Percentiles rank a stretch among this genome's conserved stretches.
Evolutionary conservation across 1,140 invertebrate species (phyloP).

Genomic region (Lutraria rhynchaena): DNA sequence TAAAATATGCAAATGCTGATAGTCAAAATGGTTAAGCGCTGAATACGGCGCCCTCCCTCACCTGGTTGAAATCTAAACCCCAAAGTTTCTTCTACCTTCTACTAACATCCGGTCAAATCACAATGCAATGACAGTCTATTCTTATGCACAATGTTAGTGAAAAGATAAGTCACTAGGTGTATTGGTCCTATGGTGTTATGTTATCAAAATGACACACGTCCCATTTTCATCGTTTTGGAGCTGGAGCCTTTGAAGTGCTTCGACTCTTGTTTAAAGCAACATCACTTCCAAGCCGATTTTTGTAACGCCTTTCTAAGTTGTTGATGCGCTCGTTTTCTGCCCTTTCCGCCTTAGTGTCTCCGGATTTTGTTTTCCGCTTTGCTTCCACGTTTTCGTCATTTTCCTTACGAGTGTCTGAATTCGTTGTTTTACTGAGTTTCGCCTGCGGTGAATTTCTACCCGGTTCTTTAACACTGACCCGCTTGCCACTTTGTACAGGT

Average conservation of each 20-base stretch:
- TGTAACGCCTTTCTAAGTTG: conserved; percentile 35
- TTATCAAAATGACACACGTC: too few species aligned
- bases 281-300: conserved; percentile 10
- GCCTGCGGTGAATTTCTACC: conserved; percentile 32
- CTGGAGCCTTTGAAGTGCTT: background rate
- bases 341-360: conserved; percentile 23
- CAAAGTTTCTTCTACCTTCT: too few species aligned
- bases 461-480: conserved; percentile 38
- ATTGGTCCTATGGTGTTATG: too few species aligned
- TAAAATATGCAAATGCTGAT: too few species aligned
- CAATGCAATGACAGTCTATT: too few species aligned
- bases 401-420: conserved; percentile 5
- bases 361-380: conserved; percentile 7
- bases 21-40: too few species aligned
- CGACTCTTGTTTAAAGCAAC: background rate
- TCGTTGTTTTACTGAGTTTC: conserved; percentile 27
- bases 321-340: conserved; percentile 6
- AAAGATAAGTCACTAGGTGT: too few species aligned
- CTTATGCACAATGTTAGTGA: too few species aligned
- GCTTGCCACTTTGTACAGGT: background rate
- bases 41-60: too few species aligned
- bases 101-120: too few species aligned
- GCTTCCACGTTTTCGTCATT: conserved; percentile 30
- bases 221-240: background rate
- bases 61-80: too few species aligned